Percentiles rank a stretch among this genome's conserved stretches.
Conservation (phyloP, 2,797 vertebrate species). For the Falco concolor region DNA sequence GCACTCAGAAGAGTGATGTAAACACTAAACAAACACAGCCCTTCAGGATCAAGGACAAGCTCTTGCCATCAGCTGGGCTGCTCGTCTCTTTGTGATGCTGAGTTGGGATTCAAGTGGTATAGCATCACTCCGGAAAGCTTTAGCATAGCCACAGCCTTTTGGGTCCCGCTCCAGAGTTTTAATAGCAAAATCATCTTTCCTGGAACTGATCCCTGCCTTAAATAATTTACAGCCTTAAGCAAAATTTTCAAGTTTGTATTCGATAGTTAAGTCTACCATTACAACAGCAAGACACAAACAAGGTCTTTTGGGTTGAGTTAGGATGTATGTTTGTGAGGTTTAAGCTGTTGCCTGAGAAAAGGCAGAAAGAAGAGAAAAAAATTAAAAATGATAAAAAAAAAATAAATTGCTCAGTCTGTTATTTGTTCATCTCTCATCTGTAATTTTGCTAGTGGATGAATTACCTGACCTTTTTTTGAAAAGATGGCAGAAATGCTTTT, state of each 20-base stretch:
- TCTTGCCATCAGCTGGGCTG: accelerated
- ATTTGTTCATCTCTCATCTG: neutral
- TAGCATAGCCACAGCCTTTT: neutral
- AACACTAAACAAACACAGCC: neutral
- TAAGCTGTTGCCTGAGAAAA: neutral
- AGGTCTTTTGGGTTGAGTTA: neutral
- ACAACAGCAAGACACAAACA: neutral
- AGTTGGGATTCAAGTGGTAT: neutral
- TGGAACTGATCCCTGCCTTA: neutral
- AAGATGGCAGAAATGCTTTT: neutral
- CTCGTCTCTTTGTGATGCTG: accelerated
- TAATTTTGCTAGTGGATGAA: neutral
- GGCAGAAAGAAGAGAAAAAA: neutral
- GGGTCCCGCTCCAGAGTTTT: neutral
- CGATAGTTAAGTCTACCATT: neutral
- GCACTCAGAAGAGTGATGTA: neutral
- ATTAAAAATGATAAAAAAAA: neutral
- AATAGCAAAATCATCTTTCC: neutral
- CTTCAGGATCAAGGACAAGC: neutral
- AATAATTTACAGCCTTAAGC: neutral
- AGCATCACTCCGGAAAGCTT: accelerated
- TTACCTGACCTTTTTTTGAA: neutral
- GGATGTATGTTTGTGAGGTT: neutral
- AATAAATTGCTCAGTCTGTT: neutral
- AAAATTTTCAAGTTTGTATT: neutral